phyloP scores from a whole-genome alignment of 2,797 vertebrate genomes.

The Phoeniculus purpureus region DNA sequence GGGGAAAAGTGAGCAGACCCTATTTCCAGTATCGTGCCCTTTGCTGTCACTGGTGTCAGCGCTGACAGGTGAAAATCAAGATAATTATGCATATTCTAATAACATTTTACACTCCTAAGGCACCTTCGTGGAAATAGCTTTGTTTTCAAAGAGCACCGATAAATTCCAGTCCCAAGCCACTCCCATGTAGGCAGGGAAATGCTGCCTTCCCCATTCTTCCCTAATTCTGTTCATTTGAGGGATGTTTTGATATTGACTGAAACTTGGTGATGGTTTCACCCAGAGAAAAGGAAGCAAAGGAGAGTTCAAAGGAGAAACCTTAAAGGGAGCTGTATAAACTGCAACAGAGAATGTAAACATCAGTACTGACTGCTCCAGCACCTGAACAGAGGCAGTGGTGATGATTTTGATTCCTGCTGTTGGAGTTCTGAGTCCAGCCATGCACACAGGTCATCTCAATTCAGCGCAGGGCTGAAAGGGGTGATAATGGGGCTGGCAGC shows the following conservation, averaged over 20 bases:
- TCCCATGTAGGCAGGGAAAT: not conserved
- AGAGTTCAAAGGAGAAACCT: conserved; percentile 22
- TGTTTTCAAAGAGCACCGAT: conserved; percentile 15
- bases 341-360: not conserved
- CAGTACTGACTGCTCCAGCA: not conserved
- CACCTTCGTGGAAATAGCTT: conserved; percentile 17
- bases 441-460: not conserved
- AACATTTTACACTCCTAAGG: conserved; percentile 47
- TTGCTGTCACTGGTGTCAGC: conserved; percentile 27
- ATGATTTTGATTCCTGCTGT: not conserved
- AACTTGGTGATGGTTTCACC: not conserved
- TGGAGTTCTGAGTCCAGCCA: not conserved
- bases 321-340: not conserved
- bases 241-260: conserved; percentile 22
- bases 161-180: not conserved
- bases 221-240: conserved; percentile 20
- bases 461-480: not conserved
- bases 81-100: conserved; percentile 64
- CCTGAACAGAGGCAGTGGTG: not conserved
- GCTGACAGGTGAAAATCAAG: conserved; percentile 52
- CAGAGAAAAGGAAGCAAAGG: not conserved
- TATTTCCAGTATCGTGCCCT: conserved; percentile 37
- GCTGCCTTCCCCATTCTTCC: not conserved
- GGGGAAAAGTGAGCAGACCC: not conserved
- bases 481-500: not conserved